Base-by-base conservation (phyloP, 2,113 vertebrate genomes). In the Ictalurus furcatus region DNA sequence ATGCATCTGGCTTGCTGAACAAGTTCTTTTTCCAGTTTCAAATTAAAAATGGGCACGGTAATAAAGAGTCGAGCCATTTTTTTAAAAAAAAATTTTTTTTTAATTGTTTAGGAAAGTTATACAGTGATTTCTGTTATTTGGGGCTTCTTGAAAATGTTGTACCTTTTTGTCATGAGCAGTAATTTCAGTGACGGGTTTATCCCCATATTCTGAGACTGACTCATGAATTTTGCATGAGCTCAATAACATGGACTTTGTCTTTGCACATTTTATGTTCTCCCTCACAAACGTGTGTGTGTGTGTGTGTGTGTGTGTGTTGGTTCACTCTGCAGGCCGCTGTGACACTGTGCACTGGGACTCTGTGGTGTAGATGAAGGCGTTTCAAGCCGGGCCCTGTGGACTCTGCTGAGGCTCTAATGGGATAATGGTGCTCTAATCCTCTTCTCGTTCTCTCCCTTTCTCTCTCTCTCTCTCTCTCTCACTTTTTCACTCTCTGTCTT, bases 391-490 rank as follows among this genome's bases (percentile, higher is more conserved):
- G 67, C 80, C 92, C 91, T 92, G 91, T 92, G 89, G 92, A 88
- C 89, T 93, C 86, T 59, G 89, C 94, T 92, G 69, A 92, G 92
- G 91, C 90, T 95, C 93, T 96, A 96, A 96, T 94, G 93, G 95
- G 95, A 96, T 96, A 94, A 95, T 93, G 94, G 93, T 93, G 91
- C 94, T 95, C 95, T 96, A 96, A 97, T 96, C 96, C 95, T 93
- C 93, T 94, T 69, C 96, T 95, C 71, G 90, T 93, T 94, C 93
- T 94, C 94, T 96, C 94, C 44, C 44, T 21, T 2, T 59, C 34
- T 44, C 2, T 11, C 71, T 44, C 2, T 11, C 71, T 44, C 2
- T 11, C 71, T 61, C 21, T 73, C 48, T 73, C 67, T 9, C 84
- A 13, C 61, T 71, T 12, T 85, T n/a, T 13, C 14, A 12, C 63